phyloP scores from a whole-genome alignment of 2,888 invertebrate genomes.

The Acleris literana region DNA sequence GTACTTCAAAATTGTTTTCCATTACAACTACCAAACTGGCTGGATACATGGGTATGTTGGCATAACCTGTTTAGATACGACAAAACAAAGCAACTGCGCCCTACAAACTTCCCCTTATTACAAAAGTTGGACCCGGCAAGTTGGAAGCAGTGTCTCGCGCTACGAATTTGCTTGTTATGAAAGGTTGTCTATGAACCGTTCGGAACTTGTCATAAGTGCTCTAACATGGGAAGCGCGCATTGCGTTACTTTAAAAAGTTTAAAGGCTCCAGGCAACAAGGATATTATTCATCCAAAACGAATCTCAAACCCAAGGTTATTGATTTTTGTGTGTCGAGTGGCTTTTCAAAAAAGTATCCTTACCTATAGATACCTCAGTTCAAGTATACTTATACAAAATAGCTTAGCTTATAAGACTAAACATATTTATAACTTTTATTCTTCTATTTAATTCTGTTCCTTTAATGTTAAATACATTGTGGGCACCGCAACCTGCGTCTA shows the following conservation, averaged over 20 bases:
- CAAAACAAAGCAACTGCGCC: conserved; percentile 49
- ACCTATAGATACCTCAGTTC: too few relatives aligned
- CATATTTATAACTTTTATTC: too few relatives aligned
- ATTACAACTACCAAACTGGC: conserved; percentile 27
- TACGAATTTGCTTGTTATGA: conserved; percentile 45
- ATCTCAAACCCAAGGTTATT: too few relatives aligned
- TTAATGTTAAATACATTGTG: too few relatives aligned
- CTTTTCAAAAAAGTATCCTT: too few relatives aligned
- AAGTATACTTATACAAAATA: too few relatives aligned
- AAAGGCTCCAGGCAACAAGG: too few relatives aligned
- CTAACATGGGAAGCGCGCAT: conserved; percentile 5
- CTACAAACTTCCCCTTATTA: conserved; percentile 74
- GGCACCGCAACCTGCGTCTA: not conserved
- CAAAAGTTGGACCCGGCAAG: conserved; percentile 66
- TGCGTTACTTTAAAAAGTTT: not conserved
- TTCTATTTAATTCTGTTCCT: too few relatives aligned
- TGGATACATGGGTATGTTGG: conserved; percentile 27
- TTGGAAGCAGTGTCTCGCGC: conserved; percentile 56
- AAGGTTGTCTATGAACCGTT: conserved; percentile 37
- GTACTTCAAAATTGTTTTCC: conserved; percentile 35
- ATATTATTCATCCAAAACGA: too few relatives aligned
- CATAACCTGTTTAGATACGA: conserved; percentile 39
- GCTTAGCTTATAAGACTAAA: too few relatives aligned
- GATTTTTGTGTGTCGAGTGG: too few relatives aligned
- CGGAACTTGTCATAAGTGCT: conserved; percentile 34